phyloP scores from a whole-genome alignment of 2,797 vertebrate genomes.

The Carcharodon carcharias region DNA sequence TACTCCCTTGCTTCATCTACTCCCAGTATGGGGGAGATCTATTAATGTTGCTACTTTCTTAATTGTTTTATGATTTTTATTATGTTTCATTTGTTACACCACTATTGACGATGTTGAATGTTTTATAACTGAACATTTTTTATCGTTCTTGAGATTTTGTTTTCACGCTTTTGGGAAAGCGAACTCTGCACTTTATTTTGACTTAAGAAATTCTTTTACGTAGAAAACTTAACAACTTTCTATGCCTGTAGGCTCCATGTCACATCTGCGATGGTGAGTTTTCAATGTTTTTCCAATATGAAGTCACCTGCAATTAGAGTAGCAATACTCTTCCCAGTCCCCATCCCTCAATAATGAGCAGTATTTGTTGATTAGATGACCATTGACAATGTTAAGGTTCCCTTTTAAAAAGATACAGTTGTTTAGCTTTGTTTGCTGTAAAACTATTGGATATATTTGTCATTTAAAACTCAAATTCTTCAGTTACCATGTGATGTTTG shows the following conservation, averaged over 20 bases:
- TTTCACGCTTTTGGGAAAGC: background rate
- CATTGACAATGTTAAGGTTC: background rate
- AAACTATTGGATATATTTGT: slow-evolving; percentile 36
- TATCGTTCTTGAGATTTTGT: background rate
- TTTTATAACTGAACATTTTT: background rate
- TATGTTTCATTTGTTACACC: background rate
- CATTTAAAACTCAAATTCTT: background rate
- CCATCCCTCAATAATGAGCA: background rate
- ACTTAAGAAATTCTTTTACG: background rate
- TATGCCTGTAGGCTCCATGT: background rate
- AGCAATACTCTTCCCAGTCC: background rate
- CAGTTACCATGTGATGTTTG: slow-evolving; percentile 12
- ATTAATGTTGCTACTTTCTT: background rate
- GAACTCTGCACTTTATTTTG: background rate
- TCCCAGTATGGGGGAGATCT: background rate
- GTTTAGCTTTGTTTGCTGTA: slow-evolving; percentile 2
- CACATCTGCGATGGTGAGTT: background rate
- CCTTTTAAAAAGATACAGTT: background rate
- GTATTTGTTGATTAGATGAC: background rate
- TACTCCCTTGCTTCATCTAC: background rate
- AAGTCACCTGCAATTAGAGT: background rate
- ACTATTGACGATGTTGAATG: background rate
- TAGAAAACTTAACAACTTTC: background rate
- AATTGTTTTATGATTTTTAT: background rate
- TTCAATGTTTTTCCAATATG: background rate